These are phyloP conservation scores for Calosoma granatense DNA, from an alignment of 1,140 invertebrate species.

Conservation along the genomic window DNA sequence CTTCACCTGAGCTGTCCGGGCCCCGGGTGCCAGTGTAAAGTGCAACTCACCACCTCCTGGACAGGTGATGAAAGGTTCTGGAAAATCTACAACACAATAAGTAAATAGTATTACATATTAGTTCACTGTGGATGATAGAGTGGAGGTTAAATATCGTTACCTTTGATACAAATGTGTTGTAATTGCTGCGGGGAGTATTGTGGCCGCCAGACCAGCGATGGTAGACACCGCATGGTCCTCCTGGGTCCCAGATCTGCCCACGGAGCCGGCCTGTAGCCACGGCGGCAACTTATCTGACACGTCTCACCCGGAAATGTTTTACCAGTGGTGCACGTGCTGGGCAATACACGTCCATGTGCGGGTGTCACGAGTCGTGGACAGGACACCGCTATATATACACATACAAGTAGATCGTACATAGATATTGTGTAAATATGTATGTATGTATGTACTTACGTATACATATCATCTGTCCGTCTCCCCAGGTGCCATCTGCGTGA, in stretches of 20 bases:
- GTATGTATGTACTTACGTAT: constrained; percentile 33
- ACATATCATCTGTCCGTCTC: constrained; percentile 38
- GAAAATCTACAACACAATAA: constrained; percentile 25
- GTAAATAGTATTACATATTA: too few species aligned
- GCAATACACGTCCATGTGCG: constrained; percentile 36
- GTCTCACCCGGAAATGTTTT: constrained; percentile 32
- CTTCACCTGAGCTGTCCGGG: constrained; percentile 42
- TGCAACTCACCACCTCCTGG: constrained; percentile 43
- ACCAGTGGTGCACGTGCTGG: constrained; percentile 34
- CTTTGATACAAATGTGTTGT: constrained; percentile 21
- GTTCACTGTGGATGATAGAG: neutral
- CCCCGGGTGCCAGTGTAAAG: constrained; percentile 42
- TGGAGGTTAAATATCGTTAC: constrained; percentile 8
- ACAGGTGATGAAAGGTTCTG: constrained; percentile 52
- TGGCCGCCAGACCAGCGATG: constrained; percentile 30
- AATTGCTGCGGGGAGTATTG: constrained; percentile 16
- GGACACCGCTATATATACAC: constrained; percentile 23
- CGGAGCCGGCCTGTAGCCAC: constrained; percentile 28
- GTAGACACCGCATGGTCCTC: constrained; percentile 18
- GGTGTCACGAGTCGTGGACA: constrained; percentile 35
- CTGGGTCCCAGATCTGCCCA: constrained; percentile 10
- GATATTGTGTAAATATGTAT: constrained; percentile 11
- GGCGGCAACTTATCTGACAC: constrained; percentile 34
- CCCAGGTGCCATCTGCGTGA: constrained; percentile 40
- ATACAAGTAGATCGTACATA: constrained; percentile 1